phyloP scores from a whole-genome alignment of 2,888 invertebrate species.

The Amphipoea oculea region DNA sequence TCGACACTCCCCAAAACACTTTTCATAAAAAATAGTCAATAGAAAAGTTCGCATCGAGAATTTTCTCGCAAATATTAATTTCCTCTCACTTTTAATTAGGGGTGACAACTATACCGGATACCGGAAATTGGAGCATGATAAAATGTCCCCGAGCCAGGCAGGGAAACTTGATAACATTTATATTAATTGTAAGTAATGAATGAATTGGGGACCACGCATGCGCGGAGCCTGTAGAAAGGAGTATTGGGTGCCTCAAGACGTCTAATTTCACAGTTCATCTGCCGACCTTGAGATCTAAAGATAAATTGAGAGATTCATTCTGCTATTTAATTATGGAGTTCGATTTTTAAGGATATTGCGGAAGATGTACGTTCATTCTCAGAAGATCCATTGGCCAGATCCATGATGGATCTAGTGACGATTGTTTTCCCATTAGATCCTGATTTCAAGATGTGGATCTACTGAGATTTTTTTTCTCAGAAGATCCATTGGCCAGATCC shows the following conservation, averaged over 20 bases:
- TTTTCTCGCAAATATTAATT: conserved; percentile 69
- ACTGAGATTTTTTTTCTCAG: too few relatives aligned
- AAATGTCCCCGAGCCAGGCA: conserved; percentile 59
- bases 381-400: too few relatives aligned
- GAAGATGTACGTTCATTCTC: too few relatives aligned
- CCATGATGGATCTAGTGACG: too few relatives aligned
- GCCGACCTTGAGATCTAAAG: conserved; percentile 39
- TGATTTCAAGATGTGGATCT: too few relatives aligned
- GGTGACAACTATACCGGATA: conserved; percentile 64
- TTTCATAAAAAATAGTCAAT: conserved; percentile 19
- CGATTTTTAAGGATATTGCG: conserved; percentile 9
- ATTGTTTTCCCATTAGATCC: too few relatives aligned
- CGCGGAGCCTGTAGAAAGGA: conserved; percentile 23
- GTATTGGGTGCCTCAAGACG: conserved; percentile 24
- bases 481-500: too few relatives aligned
- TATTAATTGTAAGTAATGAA: conserved; percentile 59
- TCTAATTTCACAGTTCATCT: conserved; percentile 57
- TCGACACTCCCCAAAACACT: neutral
- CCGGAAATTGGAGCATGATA: conserved; percentile 75
- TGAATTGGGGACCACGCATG: conserved; percentile 51
- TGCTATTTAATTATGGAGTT: conserved; percentile 33
- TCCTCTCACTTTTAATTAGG: conserved; percentile 72
- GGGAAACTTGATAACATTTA: conserved; percentile 54
- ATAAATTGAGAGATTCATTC: conserved; percentile 39
- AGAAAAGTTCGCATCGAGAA: conserved; percentile 35